Evolutionary conservation across 2,888 invertebrate genomes (phyloP).

Genomic region (Arctia plantaginis): DNA sequence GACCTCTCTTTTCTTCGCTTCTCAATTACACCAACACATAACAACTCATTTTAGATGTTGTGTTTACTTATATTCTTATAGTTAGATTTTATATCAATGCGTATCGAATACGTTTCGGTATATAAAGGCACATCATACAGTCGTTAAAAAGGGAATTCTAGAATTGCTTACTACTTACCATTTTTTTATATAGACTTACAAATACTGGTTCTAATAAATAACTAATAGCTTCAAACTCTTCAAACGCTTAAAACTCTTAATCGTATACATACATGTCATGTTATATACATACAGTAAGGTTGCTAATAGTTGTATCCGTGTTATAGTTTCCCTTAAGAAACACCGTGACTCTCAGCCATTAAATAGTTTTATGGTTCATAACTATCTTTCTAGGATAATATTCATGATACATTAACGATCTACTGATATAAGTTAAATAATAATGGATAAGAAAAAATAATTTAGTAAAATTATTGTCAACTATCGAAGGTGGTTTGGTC

Average conservation of each 20-base stretch:
- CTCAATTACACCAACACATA: conserved; percentile 82
- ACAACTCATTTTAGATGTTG: conserved; percentile 67
- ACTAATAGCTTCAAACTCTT: too few relatives aligned
- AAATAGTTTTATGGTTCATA: not conserved
- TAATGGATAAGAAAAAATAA: not conserved
- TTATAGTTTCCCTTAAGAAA: not conserved
- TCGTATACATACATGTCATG: not conserved
- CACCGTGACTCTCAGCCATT: not conserved
- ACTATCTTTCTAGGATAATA: not conserved
- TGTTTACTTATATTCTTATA: conserved; percentile 50
- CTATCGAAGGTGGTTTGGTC: not conserved
- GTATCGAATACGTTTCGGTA: conserved; percentile 9
- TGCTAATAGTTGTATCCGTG: too few relatives aligned
- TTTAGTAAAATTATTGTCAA: not conserved
- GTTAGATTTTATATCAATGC: conserved; percentile 37
- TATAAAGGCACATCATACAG: not conserved
- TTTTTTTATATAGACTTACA: not conserved
- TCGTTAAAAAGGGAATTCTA: not conserved
- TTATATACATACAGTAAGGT: too few relatives aligned
- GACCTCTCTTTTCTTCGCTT: conserved; percentile 76
- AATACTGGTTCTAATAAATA: not conserved
- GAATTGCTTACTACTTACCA: not conserved
- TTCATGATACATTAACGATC: not conserved
- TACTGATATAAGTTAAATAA: not conserved
- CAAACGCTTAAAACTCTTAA: too few relatives aligned